Percentiles rank a stretch among this genome's conserved stretches.
These are phyloP conservation scores for Chlorodrepanis virens DNA, from an alignment of 2,113 vertebrate genomes.

Conservation along the genomic window DNA sequence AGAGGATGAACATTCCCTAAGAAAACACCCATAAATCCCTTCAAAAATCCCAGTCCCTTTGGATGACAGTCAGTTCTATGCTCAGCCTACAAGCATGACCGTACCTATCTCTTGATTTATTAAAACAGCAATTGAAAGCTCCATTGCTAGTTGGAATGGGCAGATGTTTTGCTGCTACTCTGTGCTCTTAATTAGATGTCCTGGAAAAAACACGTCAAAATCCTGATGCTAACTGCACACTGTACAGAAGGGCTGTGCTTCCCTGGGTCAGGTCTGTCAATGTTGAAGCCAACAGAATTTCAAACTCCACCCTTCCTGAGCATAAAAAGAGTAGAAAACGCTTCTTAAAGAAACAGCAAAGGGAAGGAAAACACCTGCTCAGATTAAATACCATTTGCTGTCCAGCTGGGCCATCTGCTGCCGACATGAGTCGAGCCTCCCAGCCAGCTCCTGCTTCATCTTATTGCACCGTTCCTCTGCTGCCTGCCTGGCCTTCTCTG, in stretches of 20 bases:
- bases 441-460: slow-evolving; percentile 81
- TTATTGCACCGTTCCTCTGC: slow-evolving; percentile 81
- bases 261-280: background rate
- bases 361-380: background rate
- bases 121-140: background rate
- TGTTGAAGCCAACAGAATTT: background rate
- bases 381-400: slow-evolving; percentile 76
- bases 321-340: background rate
- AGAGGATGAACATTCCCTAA: background rate
- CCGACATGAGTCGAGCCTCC: slow-evolving; percentile 74
- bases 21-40: background rate
- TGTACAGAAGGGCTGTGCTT: background rate
- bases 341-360: background rate
- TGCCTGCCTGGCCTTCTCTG: slow-evolving; percentile 76
- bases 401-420: slow-evolving; percentile 86
- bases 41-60: background rate
- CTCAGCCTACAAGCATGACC: background rate
- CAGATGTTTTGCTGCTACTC: background rate
- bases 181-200: background rate
- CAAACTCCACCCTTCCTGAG: background rate
- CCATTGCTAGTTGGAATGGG: background rate
- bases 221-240: background rate
- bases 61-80: background rate
- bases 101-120: background rate
- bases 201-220: background rate